phyloP scores from a whole-genome alignment of 2,888 invertebrate species.

The Drepana falcataria region DNA sequence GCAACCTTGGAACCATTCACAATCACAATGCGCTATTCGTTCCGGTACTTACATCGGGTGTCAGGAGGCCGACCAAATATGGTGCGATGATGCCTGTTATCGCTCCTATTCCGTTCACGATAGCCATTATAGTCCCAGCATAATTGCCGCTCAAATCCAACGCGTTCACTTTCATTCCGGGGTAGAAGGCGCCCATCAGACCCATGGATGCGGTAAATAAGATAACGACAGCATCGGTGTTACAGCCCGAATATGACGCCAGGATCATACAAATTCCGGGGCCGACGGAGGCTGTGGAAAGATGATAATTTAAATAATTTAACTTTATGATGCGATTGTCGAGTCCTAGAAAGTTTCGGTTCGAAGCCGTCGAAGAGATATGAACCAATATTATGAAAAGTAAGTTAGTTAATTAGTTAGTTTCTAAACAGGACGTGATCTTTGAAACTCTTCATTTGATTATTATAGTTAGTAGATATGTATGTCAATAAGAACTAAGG shows the following conservation, averaged over 20 bases:
- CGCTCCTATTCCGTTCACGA: constrained; percentile 85
- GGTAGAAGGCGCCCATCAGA: constrained; percentile 84
- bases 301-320: constrained; percentile 2
- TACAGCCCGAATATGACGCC: constrained; percentile 84
- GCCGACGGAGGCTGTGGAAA: constrained; percentile 79
- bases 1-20: constrained; percentile 14
- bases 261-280: constrained; percentile 83
- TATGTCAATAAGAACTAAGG: too few species aligned
- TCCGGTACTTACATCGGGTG: constrained; percentile 78
- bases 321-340: neutral
- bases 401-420: too few species aligned
- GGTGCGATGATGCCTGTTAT: constrained; percentile 85
- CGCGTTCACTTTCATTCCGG: constrained; percentile 84
- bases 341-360: too few species aligned
- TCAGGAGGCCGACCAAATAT: constrained; percentile 81
- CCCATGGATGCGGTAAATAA: constrained; percentile 84
- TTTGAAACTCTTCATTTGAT: too few species aligned
- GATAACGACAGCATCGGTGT: constrained; percentile 78
- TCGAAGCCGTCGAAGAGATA: too few species aligned
- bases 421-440: too few species aligned
- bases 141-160: constrained; percentile 83
- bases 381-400: too few species aligned
- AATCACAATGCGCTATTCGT: constrained; percentile 21
- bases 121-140: constrained; percentile 83
- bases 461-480: too few species aligned